These are phyloP conservation scores for Strigamia maritima DNA, from an alignment of 2,888 invertebrate species.

Conservation along the genomic window DNA sequence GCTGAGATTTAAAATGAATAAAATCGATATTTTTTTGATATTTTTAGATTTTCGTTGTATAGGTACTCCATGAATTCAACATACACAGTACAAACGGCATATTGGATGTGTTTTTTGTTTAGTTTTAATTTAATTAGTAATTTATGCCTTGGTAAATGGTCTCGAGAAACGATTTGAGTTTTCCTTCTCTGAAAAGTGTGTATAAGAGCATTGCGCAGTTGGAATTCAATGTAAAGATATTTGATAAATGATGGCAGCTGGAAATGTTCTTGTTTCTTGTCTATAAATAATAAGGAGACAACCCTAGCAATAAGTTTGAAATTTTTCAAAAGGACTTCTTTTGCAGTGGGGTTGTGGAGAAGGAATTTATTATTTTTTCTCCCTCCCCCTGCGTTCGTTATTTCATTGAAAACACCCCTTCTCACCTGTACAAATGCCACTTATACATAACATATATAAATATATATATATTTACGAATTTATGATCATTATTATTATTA, in stretches of 20 bases:
- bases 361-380: background rate
- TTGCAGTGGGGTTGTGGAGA: conserved; percentile 22
- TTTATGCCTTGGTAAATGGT: background rate
- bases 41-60: too few relatives aligned
- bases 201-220: conserved; percentile 20
- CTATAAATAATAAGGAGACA: conserved; percentile 15
- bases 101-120: too few relatives aligned
- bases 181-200: background rate
- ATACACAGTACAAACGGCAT: too few relatives aligned
- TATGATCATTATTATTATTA: conserved; percentile 12
- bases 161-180: background rate
- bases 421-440: conserved; percentile 23
- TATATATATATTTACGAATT: conserved; percentile 22
- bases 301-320: conserved; percentile 25
- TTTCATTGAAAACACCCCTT: conserved; percentile 21
- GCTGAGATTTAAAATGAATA: too few relatives aligned
- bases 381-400: conserved; percentile 23
- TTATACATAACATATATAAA: conserved; percentile 23
- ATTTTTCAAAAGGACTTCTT: conserved; percentile 18
- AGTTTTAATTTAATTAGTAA: background rate
- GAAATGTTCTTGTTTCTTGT: conserved; percentile 34
- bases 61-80: too few relatives aligned
- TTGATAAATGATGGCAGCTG: conserved; percentile 11
- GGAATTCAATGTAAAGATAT: background rate
- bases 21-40: too few relatives aligned